Evolutionary conservation across 2,888 invertebrate genomes (phyloP).

Genomic region (Acanthosoma haemorrhoidale): DNA sequence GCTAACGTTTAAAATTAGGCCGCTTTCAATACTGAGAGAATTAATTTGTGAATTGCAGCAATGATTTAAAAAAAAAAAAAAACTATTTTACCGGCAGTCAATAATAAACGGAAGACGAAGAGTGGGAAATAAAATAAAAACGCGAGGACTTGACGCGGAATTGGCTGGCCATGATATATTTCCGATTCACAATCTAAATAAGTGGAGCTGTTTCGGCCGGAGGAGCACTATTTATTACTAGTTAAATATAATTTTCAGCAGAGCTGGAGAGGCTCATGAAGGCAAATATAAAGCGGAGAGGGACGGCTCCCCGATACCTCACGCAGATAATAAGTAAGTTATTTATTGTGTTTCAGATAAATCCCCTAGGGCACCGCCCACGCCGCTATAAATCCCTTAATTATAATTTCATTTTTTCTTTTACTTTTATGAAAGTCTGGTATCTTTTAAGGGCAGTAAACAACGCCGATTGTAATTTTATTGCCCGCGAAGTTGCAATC

Average conservation of each 20-base stretch:
- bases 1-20: too few species aligned
- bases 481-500: too few species aligned
- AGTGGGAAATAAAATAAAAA: background rate
- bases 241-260: constrained; percentile 10
- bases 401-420: background rate
- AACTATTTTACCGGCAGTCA: too few species aligned
- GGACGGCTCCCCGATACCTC: background rate
- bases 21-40: too few species aligned
- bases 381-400: background rate
- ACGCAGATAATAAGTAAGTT: background rate
- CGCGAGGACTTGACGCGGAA: background rate
- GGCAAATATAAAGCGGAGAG: constrained; percentile 7
- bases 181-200: constrained; percentile 16
- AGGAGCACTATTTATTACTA: background rate
- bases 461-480: too few species aligned
- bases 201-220: constrained; percentile 1
- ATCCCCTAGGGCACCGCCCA: background rate
- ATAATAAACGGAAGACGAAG: too few species aligned
- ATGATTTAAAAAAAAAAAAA: too few species aligned
- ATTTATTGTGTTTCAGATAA: constrained; percentile 19
- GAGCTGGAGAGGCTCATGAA: background rate
- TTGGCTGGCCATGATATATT: background rate
- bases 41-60: background rate
- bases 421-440: background rate
- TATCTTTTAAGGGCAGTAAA: too few species aligned